Percentiles rank a stretch among this genome's conserved stretches.
Conservation (phyloP, 2,113 vertebrate species). For the Petaurus breviceps region DNA sequence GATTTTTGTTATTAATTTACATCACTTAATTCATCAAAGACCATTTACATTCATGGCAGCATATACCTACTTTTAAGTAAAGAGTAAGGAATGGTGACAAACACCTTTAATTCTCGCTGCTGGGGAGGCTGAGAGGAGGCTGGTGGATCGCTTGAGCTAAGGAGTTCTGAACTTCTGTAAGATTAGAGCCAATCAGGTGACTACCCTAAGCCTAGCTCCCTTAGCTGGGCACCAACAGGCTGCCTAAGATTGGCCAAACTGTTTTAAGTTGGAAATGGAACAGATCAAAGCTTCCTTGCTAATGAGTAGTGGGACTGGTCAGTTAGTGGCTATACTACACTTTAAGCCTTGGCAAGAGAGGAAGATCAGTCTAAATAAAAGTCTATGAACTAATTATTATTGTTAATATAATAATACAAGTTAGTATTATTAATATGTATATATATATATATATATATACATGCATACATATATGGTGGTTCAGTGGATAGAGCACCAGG, state of each 20-base stretch:
- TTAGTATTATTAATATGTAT: too few species aligned
- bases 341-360: too few species aligned
- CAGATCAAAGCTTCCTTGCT: too few species aligned
- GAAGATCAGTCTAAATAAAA: too few species aligned
- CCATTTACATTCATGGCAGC: neutral
- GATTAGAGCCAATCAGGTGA: neutral
- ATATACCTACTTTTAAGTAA: neutral
- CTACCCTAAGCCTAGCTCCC: neutral
- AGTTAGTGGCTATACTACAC: too few species aligned
- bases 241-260: neutral
- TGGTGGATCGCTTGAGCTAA: neutral
- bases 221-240: neutral
- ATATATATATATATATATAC: too few species aligned
- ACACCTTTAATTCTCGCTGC: neutral
- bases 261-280: too few species aligned
- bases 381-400: too few species aligned
- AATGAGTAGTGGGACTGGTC: too few species aligned
- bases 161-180: neutral
- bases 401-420: too few species aligned
- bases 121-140: neutral
- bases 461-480: too few species aligned
- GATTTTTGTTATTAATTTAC: neutral
- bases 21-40: neutral
- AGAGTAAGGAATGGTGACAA: neutral
- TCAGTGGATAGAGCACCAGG: too few species aligned